Percentiles rank a stretch among this genome's conserved stretches.
phyloP scores from a whole-genome alignment of 2,797 vertebrate genomes.

The Myoxocephalus aenaeus region DNA sequence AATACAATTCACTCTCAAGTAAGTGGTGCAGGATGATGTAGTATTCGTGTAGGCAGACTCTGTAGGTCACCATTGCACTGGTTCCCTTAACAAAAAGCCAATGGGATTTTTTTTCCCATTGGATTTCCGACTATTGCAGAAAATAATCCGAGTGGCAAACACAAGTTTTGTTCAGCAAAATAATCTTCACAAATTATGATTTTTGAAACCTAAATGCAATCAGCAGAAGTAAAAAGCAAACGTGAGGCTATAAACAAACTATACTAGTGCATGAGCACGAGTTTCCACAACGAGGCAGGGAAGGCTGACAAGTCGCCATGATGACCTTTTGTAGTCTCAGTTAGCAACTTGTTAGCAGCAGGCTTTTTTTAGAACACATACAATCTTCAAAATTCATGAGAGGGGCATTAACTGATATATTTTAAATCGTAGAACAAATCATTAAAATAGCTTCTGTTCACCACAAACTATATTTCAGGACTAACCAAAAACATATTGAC shows the following conservation, averaged over 20 bases:
- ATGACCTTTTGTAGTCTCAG: background rate
- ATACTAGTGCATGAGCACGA: background rate
- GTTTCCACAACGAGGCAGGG: background rate
- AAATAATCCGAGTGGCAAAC: background rate
- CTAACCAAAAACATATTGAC: background rate
- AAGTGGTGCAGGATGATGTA: background rate
- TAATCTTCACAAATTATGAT: no score
- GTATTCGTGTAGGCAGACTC: background rate
- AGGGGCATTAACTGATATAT: background rate
- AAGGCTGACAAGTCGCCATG: background rate
- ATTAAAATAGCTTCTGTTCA: background rate
- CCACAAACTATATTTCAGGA: background rate
- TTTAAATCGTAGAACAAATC: background rate
- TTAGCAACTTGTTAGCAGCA: background rate
- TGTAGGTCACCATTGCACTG: no score
- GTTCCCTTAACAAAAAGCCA: no score
- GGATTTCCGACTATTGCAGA: background rate
- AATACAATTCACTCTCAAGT: background rate
- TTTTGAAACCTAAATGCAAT: no score
- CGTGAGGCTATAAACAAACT: background rate
- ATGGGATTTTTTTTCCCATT: no score
- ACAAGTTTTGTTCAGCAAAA: background rate
- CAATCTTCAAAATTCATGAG: background rate
- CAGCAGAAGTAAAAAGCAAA: no score
- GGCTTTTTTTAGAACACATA: background rate